Conservation (phyloP, 2,113 vertebrate species). For the Proteles cristata region DNA sequence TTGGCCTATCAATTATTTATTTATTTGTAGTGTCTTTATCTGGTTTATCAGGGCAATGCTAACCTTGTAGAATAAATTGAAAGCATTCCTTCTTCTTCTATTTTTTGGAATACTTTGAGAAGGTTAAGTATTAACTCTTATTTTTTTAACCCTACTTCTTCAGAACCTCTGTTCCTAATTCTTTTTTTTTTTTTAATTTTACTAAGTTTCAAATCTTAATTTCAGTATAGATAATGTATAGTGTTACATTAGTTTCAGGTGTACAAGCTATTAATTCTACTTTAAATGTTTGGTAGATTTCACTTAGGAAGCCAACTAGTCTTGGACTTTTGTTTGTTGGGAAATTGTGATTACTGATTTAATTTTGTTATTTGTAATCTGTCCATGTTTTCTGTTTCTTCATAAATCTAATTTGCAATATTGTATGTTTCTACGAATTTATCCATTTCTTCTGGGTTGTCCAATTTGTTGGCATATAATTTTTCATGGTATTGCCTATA, state of each 20-base stretch:
- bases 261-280: not conserved
- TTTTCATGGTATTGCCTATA: not conserved
- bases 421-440: not conserved
- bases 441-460: not conserved
- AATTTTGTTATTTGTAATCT: not conserved
- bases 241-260: not conserved
- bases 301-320: not conserved
- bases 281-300: not conserved
- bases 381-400: not conserved
- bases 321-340: not conserved
- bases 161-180: not conserved
- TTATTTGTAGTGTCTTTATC: not conserved
- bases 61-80: not conserved
- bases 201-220: not conserved
- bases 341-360: not conserved
- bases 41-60: not conserved
- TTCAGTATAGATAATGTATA: not conserved
- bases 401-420: not conserved
- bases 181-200: not conserved
- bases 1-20: not conserved
- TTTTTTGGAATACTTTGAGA: not conserved
- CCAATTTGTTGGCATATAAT: not conserved
- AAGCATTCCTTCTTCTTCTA: not conserved
- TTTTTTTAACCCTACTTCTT: not conserved
- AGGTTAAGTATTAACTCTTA: not conserved